phyloP scores from a whole-genome alignment of 2,797 vertebrate genomes.

The Selene dorsalis region DNA sequence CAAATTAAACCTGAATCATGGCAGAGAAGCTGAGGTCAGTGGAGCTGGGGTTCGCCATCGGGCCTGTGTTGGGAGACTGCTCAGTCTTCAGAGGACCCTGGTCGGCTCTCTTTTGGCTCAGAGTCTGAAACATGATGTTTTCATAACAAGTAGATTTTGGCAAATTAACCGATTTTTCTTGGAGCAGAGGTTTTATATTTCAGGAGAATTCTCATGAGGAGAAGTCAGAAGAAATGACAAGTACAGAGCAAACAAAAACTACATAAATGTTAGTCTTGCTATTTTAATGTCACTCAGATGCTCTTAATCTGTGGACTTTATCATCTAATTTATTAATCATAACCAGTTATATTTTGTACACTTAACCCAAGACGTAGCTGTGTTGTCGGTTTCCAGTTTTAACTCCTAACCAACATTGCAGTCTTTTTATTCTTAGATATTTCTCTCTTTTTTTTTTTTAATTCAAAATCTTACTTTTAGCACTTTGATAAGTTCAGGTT shows the following conservation, averaged over 20 bases:
- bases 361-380: neutral
- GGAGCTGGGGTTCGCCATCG: too few species aligned
- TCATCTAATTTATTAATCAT: too few species aligned
- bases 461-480: too few species aligned
- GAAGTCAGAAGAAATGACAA: neutral
- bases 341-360: too few species aligned
- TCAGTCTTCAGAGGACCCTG: neutral
- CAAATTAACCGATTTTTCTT: neutral
- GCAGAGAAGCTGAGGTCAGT: too few species aligned
- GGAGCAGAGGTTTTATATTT: neutral
- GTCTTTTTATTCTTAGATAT: neutral
- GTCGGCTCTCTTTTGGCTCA: too few species aligned
- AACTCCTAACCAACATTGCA: neutral
- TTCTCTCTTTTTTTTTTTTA: too few species aligned
- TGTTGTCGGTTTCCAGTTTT: neutral
- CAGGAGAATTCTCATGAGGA: neutral
- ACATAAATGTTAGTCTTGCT: neutral
- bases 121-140: neutral
- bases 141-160: neutral
- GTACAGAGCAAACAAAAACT: neutral
- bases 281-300: too few species aligned
- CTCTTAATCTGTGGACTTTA: neutral
- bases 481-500: too few species aligned
- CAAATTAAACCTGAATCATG: too few species aligned
- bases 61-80: neutral